These are phyloP conservation scores for Furcifer pardalis DNA, from an alignment of 2,797 vertebrate genomes.

Conservation along the genomic window DNA sequence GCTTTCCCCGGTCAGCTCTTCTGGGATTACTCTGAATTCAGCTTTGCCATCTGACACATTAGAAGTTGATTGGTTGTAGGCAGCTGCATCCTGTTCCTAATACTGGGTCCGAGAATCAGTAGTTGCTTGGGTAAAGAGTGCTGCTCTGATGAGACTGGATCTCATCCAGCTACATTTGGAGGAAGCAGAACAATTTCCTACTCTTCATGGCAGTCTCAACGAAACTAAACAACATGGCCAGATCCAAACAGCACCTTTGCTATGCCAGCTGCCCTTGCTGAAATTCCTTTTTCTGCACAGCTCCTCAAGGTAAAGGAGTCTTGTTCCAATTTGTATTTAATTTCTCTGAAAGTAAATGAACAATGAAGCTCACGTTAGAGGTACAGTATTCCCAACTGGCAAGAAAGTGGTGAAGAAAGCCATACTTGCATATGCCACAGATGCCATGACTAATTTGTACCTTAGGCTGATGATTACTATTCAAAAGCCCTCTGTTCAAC, in stretches of 20 bases:
- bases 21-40: conserved; percentile 10
- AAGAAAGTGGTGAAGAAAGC: not conserved
- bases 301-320: not conserved
- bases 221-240: not conserved
- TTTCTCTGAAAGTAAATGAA: not conserved
- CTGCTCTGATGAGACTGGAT: not conserved
- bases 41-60: not conserved
- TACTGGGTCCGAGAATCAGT: not conserved
- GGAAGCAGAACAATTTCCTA: not conserved
- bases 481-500: not conserved
- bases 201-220: not conserved
- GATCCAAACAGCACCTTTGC: not conserved
- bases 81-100: not conserved
- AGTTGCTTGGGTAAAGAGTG: not conserved
- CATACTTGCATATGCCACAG: not conserved
- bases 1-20: not conserved
- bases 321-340: not conserved
- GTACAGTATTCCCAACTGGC: not conserved
- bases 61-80: not conserved
- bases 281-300: not conserved
- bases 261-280: too few relatives aligned
- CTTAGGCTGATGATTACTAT: not conserved
- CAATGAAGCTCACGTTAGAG: not conserved
- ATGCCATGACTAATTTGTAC: not conserved
- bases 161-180: not conserved